Base-by-base conservation (phyloP, 2,797 vertebrate genomes). In the Neomorphus geoffroyi region DNA sequence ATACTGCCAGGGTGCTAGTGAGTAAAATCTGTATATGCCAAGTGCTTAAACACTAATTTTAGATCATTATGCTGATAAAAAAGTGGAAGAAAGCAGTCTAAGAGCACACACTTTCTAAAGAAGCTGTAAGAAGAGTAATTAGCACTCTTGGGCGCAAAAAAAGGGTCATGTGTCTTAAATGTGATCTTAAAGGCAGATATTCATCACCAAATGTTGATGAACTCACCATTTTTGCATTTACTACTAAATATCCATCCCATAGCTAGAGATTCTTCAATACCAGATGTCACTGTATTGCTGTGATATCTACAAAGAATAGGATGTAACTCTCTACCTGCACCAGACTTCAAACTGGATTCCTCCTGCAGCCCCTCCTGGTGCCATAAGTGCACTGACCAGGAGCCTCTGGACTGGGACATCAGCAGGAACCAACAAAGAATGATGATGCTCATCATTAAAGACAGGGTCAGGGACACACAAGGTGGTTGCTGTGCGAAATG, bases 331-430 rank as follows among this genome's bases (percentile, higher is more conserved):
- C 50, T 98, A 99, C 99, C 99, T 99, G 98, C 99, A 99, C 99
- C 99, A 99, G 81, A 99, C 98, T 97, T 99, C 99, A 97, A 99
- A 99, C 60, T 98, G 98, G 90, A 99, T 96, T 66, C 99, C 99
- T 66, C 98, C 99, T 80, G 98, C 98, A 61, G 95, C 85, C 1
- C 96, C 91, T 23, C 98, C 98, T 54, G 98, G 97, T 74, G 96
- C 91, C 48, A 98, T 98, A 88, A 99, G 98, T 30, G 98, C 98
- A 91, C 97, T 95, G 56, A 99, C 98, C 80, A 99, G 97, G 37
- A 99, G 97, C 93, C 97, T 98, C 96, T 99, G 99, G 85, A 99
- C 98, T 17, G 99, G 99, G 73, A 99, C 91, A 26, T 97, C 98
- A 26, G 98, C 96, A 84, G 99, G 98, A 83, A 98, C 94, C 79